phyloP scores from a whole-genome alignment of 2,797 vertebrate genomes.

The Chanos chanos region DNA sequence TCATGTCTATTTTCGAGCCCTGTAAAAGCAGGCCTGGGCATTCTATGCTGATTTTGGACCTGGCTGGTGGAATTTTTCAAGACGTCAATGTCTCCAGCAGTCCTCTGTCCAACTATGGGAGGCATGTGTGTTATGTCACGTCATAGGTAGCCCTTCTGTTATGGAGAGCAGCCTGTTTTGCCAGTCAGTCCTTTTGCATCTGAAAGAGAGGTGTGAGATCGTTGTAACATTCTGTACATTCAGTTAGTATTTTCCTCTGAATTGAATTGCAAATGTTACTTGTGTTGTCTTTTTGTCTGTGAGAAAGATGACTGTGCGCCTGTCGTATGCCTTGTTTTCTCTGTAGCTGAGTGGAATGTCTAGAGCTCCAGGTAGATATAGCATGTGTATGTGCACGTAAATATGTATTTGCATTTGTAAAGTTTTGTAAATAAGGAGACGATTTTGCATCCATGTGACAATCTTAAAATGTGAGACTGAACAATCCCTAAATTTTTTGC shows the following conservation, averaged over 20 bases:
- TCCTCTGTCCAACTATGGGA: neutral
- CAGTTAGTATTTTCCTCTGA: neutral
- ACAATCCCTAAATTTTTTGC: too few species aligned
- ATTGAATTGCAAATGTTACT: conserved; percentile 4
- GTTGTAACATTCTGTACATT: neutral
- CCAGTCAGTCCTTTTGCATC: neutral
- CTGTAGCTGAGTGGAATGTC: too few species aligned
- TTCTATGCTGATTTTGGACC: neutral
- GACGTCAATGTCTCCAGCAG: neutral
- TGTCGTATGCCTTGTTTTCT: too few species aligned
- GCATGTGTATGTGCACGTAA: too few species aligned
- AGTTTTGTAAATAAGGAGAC: too few species aligned
- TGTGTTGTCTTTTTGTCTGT: conserved; percentile 14
- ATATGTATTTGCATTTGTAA: too few species aligned
- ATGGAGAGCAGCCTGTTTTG: neutral
- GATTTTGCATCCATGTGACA: too few species aligned
- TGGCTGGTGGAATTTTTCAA: neutral
- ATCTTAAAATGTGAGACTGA: too few species aligned
- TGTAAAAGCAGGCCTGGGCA: too few species aligned
- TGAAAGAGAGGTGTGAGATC: neutral
- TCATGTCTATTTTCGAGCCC: too few species aligned
- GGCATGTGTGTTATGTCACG: neutral
- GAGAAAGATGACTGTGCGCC: neutral
- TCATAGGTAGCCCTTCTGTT: too few species aligned
- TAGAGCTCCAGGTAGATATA: too few species aligned